These are phyloP conservation scores for Danaus melanippus DNA, from an alignment of 1,140 invertebrate species.

Conservation along the genomic window DNA sequence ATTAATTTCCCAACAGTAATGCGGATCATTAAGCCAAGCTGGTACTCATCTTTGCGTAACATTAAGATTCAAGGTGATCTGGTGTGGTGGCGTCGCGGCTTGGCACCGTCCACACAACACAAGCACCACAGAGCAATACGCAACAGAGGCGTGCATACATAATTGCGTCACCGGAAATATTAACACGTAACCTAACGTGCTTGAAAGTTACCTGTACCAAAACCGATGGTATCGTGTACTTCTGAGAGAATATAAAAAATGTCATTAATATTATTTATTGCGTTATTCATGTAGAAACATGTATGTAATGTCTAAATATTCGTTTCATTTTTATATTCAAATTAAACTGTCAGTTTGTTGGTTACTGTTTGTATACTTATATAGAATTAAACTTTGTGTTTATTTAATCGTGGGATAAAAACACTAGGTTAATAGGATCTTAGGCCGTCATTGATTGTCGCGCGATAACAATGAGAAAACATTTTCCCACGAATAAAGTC, in stretches of 20 bases:
- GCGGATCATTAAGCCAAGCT: slow-evolving; percentile 38
- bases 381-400: too few species aligned
- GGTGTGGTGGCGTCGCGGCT: slow-evolving; percentile 34
- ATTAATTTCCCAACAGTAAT: slow-evolving; percentile 30
- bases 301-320: neutral
- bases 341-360: too few species aligned
- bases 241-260: too few species aligned
- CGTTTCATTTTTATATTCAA: neutral
- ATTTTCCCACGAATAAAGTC: slow-evolving; percentile 12
- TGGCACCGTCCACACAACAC: slow-evolving; percentile 20
- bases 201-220: neutral
- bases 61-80: slow-evolving; percentile 60
- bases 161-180: slow-evolving; percentile 5
- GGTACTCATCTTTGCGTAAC: slow-evolving; percentile 47
- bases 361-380: too few species aligned
- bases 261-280: too few species aligned
- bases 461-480: slow-evolving; percentile 12
- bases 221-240: too few species aligned
- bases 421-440: slow-evolving; percentile 11
- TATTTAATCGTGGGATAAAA: slow-evolving; percentile 1
- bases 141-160: slow-evolving; percentile 8
- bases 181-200: neutral
- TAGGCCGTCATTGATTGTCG: slow-evolving; percentile 3
- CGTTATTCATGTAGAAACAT: too few species aligned
- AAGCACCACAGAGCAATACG: slow-evolving; percentile 4